These are phyloP conservation scores for Protobothrops flavoviridis DNA, from an alignment of 2,113 vertebrate genomes.

Conservation along the genomic window DNA sequence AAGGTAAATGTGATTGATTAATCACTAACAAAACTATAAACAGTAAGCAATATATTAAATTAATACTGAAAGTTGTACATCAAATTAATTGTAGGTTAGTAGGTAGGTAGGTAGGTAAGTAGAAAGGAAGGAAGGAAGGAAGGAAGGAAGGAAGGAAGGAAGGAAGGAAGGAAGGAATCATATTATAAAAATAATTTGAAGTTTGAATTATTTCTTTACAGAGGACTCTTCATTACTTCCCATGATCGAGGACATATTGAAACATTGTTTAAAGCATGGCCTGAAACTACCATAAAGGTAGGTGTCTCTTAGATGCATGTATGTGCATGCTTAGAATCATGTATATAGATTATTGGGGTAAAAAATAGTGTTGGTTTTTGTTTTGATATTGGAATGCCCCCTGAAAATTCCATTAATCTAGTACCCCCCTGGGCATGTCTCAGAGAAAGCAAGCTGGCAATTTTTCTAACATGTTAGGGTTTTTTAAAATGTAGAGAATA, in stretches of 20 bases:
- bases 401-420: not conserved
- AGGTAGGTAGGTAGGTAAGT: not conserved
- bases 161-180: not conserved
- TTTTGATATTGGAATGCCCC: not conserved
- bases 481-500: not conserved
- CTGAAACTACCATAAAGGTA: slow-evolving; percentile 85
- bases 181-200: not conserved
- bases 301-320: slow-evolving; percentile 39
- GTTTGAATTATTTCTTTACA: slow-evolving; percentile 56
- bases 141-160: not conserved
- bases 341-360: not conserved
- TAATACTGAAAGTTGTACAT: not conserved
- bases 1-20: not conserved
- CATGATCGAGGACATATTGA: slow-evolving; percentile 89
- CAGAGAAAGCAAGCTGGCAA: not conserved
- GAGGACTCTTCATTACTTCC: slow-evolving; percentile 94
- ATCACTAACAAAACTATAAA: not conserved
- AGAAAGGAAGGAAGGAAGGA: not conserved
- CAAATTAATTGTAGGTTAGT: not conserved
- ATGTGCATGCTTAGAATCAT: slow-evolving; percentile 14
- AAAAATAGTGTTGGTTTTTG: not conserved
- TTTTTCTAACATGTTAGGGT: not conserved
- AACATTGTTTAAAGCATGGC: slow-evolving; percentile 90
- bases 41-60: not conserved
- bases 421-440: too few relatives aligned